Conservation (phyloP, 2,113 vertebrate species). For the Sinocyclocheilus maitianheensis region DNA sequence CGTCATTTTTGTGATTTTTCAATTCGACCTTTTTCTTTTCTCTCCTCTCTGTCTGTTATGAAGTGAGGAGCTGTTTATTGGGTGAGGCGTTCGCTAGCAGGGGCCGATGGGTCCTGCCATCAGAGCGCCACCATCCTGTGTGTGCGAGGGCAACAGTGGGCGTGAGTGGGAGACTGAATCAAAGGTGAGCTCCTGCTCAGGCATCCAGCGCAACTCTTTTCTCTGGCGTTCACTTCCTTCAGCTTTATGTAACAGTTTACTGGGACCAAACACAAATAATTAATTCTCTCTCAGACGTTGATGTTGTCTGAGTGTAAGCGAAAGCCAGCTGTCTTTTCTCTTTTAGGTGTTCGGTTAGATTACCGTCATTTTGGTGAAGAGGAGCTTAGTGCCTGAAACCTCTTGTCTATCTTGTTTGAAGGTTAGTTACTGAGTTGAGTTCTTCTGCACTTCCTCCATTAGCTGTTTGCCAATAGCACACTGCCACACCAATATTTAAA, state of each 20-base stretch:
- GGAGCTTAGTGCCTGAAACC: background rate
- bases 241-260: slow-evolving; percentile 25
- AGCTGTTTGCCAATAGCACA: background rate
- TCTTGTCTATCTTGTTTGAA: background rate
- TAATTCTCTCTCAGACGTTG: slow-evolving; percentile 4
- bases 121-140: slow-evolving; percentile 25
- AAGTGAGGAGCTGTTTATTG: slow-evolving; percentile 11
- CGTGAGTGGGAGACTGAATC: slow-evolving; percentile 55
- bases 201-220: slow-evolving; percentile 31
- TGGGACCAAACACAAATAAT: slow-evolving; percentile 44
- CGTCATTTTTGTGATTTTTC: background rate
- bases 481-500: background rate
- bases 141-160: slow-evolving; percentile 29
- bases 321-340: slow-evolving; percentile 48
- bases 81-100: background rate
- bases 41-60: background rate
- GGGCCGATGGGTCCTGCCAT: slow-evolving; percentile 8
- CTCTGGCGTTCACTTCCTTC: slow-evolving; percentile 32
- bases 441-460: background rate
- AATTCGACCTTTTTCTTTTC: background rate
- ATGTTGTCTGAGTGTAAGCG: slow-evolving; percentile 49
- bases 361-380: background rate
- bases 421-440: background rate
- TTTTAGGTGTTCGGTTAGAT: slow-evolving; percentile 14
- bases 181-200: slow-evolving; percentile 48